These are phyloP conservation scores for Pollicipes pollicipes DNA, from an alignment of 1,140 invertebrate genomes.

Conservation along the genomic window DNA sequence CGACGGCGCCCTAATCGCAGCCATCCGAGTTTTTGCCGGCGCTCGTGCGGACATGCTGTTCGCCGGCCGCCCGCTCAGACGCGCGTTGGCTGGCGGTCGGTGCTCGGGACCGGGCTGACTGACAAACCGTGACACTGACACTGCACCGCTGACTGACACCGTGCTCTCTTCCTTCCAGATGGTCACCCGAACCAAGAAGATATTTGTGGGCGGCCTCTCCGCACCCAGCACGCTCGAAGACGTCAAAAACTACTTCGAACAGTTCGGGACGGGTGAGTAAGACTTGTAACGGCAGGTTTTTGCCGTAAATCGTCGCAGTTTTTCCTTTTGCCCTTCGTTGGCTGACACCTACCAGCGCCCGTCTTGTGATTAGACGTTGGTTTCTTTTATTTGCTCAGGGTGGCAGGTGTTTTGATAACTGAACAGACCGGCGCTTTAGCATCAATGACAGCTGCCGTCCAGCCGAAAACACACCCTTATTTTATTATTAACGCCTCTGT, in stretches of 20 bases:
- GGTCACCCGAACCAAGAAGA: constrained; percentile 99
- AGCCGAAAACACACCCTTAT: too few species aligned
- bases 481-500: too few species aligned
- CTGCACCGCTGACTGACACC: too few species aligned
- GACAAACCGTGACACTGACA: too few species aligned
- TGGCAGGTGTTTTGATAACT: not conserved
- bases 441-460: too few species aligned
- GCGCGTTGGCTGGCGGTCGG: too few species aligned
- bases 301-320: not conserved
- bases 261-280: constrained; percentile 93
- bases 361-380: not conserved
- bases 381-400: not conserved
- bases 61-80: too few species aligned
- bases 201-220: constrained; percentile 98
- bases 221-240: constrained; percentile 98
- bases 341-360: constrained; percentile 6
- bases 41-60: not conserved
- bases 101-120: too few species aligned
- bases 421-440: too few species aligned
- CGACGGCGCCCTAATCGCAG: not conserved
- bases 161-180: constrained; percentile 51
- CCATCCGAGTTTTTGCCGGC: not conserved
- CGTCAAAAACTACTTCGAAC: constrained; percentile 98
- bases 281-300: not conserved
- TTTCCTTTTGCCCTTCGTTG: not conserved